Conservation (phyloP, 2,888 invertebrate species). For the Strigamia maritima region DNA sequence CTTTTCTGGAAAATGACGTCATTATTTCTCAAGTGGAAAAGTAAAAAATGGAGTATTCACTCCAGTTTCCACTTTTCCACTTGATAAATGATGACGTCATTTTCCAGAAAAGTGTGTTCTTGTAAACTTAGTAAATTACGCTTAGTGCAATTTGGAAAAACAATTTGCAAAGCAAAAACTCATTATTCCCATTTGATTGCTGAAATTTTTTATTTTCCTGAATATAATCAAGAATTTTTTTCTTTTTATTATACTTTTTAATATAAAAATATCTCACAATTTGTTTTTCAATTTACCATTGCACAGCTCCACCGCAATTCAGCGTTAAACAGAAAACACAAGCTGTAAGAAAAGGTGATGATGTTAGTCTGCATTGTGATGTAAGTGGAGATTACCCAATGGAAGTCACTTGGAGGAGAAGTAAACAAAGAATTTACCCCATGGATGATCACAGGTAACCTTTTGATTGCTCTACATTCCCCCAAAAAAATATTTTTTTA, state of each 20-base stretch:
- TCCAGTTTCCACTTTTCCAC: too few relatives aligned
- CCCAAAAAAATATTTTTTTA: too few relatives aligned
- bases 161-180: background rate
- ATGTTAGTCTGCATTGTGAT: slow-evolving; percentile 78
- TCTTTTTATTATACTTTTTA: background rate
- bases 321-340: slow-evolving; percentile 88
- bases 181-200: background rate
- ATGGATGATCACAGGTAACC: slow-evolving; percentile 38
- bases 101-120: too few relatives aligned
- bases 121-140: too few relatives aligned
- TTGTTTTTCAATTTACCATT: background rate
- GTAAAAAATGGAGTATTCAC: too few relatives aligned
- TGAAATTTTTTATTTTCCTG: background rate
- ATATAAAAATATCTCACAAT: background rate
- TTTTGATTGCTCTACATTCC: too few relatives aligned
- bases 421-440: slow-evolving; percentile 34
- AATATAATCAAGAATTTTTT: background rate
- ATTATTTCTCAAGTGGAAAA: too few relatives aligned
- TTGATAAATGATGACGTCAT: too few relatives aligned
- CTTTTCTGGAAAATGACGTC: too few relatives aligned
- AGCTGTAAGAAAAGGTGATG: slow-evolving; percentile 83
- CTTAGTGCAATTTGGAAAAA: background rate
- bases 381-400: slow-evolving; percentile 87
- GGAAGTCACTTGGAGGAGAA: slow-evolving; percentile 80
- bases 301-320: slow-evolving; percentile 82